Base-by-base conservation (phyloP, 2,888 invertebrate genomes). In the Aspidapion aeneum region DNA sequence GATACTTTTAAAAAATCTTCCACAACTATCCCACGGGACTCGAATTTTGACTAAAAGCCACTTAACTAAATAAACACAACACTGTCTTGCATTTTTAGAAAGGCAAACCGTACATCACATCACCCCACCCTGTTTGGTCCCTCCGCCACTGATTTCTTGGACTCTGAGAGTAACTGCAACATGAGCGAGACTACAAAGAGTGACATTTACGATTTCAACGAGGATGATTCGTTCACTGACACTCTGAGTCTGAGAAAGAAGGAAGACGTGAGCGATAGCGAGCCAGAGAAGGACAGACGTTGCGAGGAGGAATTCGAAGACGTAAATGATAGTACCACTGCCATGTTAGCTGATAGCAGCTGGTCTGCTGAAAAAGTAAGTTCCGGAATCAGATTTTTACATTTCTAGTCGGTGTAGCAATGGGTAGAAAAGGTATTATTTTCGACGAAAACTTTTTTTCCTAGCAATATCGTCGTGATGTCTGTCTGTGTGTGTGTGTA, bases 141-240 rank as follows among this genome's bases (percentile, higher is more conserved):
- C n/a, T n/a, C n/a, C n/a, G 12, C 12, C 35, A 3, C 35, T 35
- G 35, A 35, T 12, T 35, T 35, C 35, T 35, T 35, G 12, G 35
- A 35, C 35, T 35, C 35, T 12, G 35, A 35, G 12, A 35, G 35
- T 12, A 35, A 52, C 17, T 17, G 66, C 73, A 20, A 80, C 77
- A 75, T 54, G 50, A 61, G 55, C 57, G 63, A 65, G 18, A 49
- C 58, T 54, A 62, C 20, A 3, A 63, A 65, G 56, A 63, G 58
- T 65, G 85, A 85, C 73, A 81, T 86, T 63, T 86, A 75, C 64
- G 76, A 76, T 63, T 74, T 74, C 52, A 70, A 72, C 22, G 73
- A 74, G 12, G 73, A 73, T 7, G 70, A 74, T 57, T 58, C 62
- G 50, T 62, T 59, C 20, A 61, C 58, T 21, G 63, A 62, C 55